Base-by-base conservation (phyloP, 2,888 invertebrate genomes). In the Drosophila tanythrix region DNA sequence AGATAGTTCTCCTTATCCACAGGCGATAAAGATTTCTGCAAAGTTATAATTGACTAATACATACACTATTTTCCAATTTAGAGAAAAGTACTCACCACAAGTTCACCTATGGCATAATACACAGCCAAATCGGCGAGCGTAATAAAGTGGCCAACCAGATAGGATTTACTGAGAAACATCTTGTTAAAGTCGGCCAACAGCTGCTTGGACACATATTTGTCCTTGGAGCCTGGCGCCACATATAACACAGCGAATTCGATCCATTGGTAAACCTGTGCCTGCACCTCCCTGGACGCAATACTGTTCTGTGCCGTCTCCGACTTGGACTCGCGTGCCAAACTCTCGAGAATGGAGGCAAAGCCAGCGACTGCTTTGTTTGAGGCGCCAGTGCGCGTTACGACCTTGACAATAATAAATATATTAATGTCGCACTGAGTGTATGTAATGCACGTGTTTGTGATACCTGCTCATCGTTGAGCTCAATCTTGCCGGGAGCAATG, bases 61-160 rank as follows among this genome's bases (percentile, higher is more conserved):
- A 53, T 0, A 1, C 2, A 25, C 4, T 4, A 4, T 4, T 36
- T 25, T 25, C 1, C 33, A 46, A 2, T 8, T 31, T 8, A 50
- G 13, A 33, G 2, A 3, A 21, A 38, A 15, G 10, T 25, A 90
- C 94, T 95, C 94, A 96, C 96, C 94, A 97, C 94, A 80, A 95
- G 91, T 83, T 95, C 94, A 88, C 95, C 94, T 58, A 97, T 92
- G 10, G 94, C 94, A 93, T 96, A 96, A 91, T 95, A 97, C 13
- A 95, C 93, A 33, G 95, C 95, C 70, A 96, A 93, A 92, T 97
- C 97, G 11, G 96, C 95, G 48, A 96, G 93, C 1, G 96, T 96
- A 69, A 94, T 91, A 48, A 91, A 93, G 70, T 94, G 93, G 1
- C 94, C 94, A 29, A 95, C 94, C 62, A 96, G 93, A 88, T 95